These are phyloP conservation scores for Acronicta aceris DNA, from an alignment of 2,888 invertebrate genomes.

Conservation along the genomic window DNA sequence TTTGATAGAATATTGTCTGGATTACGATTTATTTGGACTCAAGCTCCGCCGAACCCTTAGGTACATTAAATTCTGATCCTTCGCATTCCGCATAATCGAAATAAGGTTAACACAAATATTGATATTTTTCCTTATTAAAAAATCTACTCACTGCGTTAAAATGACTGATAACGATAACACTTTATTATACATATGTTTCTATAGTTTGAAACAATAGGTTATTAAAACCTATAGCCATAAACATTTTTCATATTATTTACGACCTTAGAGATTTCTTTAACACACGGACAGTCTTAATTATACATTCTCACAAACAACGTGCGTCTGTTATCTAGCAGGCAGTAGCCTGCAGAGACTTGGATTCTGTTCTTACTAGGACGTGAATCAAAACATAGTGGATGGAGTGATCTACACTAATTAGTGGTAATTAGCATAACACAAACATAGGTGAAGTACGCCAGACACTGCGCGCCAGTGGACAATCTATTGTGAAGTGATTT, in stretches of 20 bases:
- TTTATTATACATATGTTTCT: constrained; percentile 1
- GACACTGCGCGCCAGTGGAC: neutral
- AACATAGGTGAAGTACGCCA: neutral
- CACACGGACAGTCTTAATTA: neutral
- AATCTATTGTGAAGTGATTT: neutral
- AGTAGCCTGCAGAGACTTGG: no score
- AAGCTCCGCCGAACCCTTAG: no score
- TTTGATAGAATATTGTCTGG: no score
- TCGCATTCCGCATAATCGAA: no score
- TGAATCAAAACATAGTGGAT: neutral
- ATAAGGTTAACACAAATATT: no score
- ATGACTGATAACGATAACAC: constrained; percentile 16
- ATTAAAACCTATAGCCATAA: constrained; percentile 10
- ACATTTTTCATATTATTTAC: neutral
- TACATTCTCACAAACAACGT: no score
- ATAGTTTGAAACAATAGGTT: constrained; percentile 19
- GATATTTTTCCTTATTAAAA: no score
- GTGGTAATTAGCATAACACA: neutral
- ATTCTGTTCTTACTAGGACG: neutral
- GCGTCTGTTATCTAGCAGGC: no score
- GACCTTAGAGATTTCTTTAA: neutral
- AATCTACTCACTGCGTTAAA: constrained; percentile 17
- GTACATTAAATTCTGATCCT: no score
- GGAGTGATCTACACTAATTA: neutral
- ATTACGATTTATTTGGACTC: no score